phyloP scores from a whole-genome alignment of 2,797 vertebrate species.

The Bufotes viridis region DNA sequence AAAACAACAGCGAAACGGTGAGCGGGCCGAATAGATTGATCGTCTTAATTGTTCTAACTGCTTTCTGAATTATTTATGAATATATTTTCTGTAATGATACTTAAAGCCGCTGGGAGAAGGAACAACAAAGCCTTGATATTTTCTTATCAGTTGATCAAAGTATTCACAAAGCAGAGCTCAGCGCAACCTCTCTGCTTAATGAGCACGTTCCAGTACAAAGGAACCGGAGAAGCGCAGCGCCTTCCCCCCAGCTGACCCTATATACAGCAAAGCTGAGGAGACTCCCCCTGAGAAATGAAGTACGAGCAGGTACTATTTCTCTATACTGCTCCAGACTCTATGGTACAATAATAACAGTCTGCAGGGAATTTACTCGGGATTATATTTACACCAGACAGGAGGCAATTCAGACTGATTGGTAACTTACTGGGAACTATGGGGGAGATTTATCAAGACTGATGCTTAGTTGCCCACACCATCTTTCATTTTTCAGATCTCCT shows the following conservation, averaged over 20 bases:
- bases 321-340: no score
- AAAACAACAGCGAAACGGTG: background rate
- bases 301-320: no score
- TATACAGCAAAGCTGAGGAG: no score
- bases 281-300: no score
- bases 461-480: no score
- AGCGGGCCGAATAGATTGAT: background rate
- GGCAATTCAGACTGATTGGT: no score
- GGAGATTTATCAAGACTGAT: no score
- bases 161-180: constrained; percentile 12
- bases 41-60: constrained; percentile 35
- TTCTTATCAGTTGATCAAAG: constrained; percentile 46
- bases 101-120: constrained; percentile 9
- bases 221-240: background rate
- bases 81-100: constrained; percentile 46
- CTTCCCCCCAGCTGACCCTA: background rate
- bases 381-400: no score
- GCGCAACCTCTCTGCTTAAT: constrained; percentile 12
- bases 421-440: no score
- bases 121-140: constrained; percentile 37
- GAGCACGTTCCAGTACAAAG: background rate
- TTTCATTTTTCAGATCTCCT: no score
- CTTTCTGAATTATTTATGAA: constrained; percentile 46
- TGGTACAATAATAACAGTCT: no score
- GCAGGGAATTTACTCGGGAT: no score